A percentile compares a stretch with the other conserved stretches of the same genome.
Conservation (phyloP, 1,140 invertebrate species). For the Bombus ignitus region DNA sequence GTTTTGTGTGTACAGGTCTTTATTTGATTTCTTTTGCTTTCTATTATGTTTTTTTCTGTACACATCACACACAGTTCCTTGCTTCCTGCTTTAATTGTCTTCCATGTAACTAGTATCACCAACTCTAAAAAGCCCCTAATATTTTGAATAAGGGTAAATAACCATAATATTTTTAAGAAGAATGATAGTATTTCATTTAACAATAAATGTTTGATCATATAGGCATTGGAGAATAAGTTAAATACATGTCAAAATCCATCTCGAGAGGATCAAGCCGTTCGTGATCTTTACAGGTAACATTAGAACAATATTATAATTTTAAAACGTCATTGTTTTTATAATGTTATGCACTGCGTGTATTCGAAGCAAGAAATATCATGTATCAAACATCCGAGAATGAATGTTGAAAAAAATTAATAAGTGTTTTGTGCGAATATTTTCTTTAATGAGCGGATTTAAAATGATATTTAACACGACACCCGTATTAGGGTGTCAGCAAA, state of each 20-base stretch:
- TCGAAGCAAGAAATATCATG: slow-evolving; percentile 54
- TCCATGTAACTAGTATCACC: background rate
- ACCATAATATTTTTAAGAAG: background rate
- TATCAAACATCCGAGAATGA: slow-evolving; percentile 28
- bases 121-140: background rate
- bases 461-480: background rate
- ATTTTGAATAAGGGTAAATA: background rate
- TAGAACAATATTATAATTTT: slow-evolving; percentile 60
- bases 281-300: slow-evolving; percentile 82
- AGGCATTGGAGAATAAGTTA: slow-evolving; percentile 82
- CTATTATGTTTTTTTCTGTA: slow-evolving; percentile 13
- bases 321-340: slow-evolving; percentile 46
- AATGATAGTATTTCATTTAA: slow-evolving; percentile 8
- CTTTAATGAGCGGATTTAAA: background rate
- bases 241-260: slow-evolving; percentile 80
- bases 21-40: slow-evolving; percentile 70
- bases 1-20: slow-evolving; percentile 75
- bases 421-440: background rate
- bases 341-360: slow-evolving; percentile 46
- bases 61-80: background rate
- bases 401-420: background rate
- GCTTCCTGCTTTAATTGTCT: background rate
- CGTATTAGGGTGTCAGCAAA: too few species aligned
- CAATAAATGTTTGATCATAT: slow-evolving; percentile 50
- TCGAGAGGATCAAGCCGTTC: slow-evolving; percentile 80